A percentile compares a stretch with the other conserved stretches of the same genome.
Evolutionary conservation across 2,888 invertebrate species (phyloP).

Genomic region (Apeira syringaria): DNA sequence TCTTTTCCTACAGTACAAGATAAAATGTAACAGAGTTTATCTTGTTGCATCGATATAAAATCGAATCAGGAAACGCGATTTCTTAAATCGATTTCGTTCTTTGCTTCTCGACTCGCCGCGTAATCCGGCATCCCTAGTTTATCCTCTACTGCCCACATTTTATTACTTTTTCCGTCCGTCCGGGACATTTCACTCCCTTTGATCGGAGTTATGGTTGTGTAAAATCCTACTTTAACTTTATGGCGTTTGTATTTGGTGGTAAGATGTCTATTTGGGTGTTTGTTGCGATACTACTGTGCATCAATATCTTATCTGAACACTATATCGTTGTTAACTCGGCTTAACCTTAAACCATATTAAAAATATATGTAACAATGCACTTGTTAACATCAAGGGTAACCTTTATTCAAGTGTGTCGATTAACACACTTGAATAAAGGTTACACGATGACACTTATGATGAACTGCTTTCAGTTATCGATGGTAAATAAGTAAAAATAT

Average conservation of each 20-base stretch:
- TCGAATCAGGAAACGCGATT: background rate
- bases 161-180: slow-evolving; percentile 52
- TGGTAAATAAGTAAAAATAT: too few relatives aligned
- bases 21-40: too few relatives aligned
- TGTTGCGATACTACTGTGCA: background rate
- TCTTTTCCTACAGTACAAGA: too few relatives aligned
- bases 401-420: too few relatives aligned
- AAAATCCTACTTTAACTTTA: slow-evolving; percentile 35
- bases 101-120: background rate
- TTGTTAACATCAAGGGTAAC: too few relatives aligned
- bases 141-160: slow-evolving; percentile 41
- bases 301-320: background rate
- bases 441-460: too few relatives aligned
- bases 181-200: slow-evolving; percentile 39
- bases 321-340: too few relatives aligned
- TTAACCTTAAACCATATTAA: too few relatives aligned
- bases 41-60: background rate
- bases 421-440: too few relatives aligned
- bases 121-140: slow-evolving; percentile 15
- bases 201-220: slow-evolving; percentile 43
- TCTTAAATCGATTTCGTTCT: background rate
- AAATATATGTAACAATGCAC: too few relatives aligned
- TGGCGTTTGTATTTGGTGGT: slow-evolving; percentile 25
- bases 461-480: too few relatives aligned
- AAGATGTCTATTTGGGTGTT: slow-evolving; percentile 17